phyloP scores from a whole-genome alignment of 1,140 invertebrate genomes.

The Ectropis grisescens region DNA sequence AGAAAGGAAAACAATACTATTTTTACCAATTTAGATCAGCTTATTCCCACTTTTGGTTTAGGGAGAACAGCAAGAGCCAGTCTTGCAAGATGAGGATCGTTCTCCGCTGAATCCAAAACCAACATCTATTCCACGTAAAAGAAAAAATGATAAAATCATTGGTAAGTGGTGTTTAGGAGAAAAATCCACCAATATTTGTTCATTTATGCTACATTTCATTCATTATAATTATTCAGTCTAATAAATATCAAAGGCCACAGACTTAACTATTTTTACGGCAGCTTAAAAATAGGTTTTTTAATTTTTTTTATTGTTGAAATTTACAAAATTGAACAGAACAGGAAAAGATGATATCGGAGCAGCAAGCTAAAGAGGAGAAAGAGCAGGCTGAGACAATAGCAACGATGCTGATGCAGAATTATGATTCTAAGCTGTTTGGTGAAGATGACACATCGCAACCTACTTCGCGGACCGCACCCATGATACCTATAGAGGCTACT shows the following conservation, averaged over 20 bases:
- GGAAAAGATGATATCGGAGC: slow-evolving; percentile 23
- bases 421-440: slow-evolving; percentile 39
- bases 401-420: slow-evolving; percentile 35
- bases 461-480: slow-evolving; percentile 38
- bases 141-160: slow-evolving; percentile 28
- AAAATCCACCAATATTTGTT: background rate
- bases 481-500: slow-evolving; percentile 35
- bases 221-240: no score
- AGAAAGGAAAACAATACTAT: no score
- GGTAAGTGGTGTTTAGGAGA: slow-evolving; percentile 11
- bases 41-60: slow-evolving; percentile 3
- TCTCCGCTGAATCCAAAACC: slow-evolving; percentile 26
- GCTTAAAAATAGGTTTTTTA: no score
- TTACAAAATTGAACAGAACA: no score
- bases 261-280: no score
- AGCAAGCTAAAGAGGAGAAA: slow-evolving; percentile 32
- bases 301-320: no score
- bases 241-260: no score
- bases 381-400: slow-evolving; percentile 33
- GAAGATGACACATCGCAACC: slow-evolving; percentile 61
- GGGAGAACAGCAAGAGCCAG: slow-evolving; percentile 25
- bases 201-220: no score
- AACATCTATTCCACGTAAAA: slow-evolving; percentile 20
- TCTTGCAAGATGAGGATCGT: slow-evolving; percentile 33
- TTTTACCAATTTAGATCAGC: no score